These are phyloP conservation scores for Pinctada fucata DNA, from an alignment of 2,888 invertebrate species.

Conservation along the genomic window DNA sequence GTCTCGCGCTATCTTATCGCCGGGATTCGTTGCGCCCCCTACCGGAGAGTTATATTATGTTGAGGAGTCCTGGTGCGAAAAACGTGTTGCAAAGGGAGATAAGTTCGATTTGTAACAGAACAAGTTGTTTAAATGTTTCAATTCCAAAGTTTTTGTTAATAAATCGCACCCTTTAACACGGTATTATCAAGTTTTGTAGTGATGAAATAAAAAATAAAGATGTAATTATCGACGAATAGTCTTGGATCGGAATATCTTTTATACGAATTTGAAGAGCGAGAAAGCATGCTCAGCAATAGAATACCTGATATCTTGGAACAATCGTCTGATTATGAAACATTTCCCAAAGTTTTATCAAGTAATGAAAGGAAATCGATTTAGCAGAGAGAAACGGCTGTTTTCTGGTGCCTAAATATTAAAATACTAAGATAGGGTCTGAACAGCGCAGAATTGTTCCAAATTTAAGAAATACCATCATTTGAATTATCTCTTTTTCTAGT, in stretches of 20 bases:
- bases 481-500: no score
- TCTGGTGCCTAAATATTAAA: no score
- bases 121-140: neutral
- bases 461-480: no score
- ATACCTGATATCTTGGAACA: no score
- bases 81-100: neutral
- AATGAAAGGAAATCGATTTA: no score
- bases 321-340: no score
- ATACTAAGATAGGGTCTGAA: no score
- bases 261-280: neutral
- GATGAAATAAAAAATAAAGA: neutral
- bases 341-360: no score
- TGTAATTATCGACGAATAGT: no score
- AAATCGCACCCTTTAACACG: neutral
- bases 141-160: neutral
- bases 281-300: no score
- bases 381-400: no score
- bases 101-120: neutral
- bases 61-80: neutral
- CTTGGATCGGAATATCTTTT: neutral
- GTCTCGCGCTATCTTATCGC: neutral
- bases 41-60: neutral
- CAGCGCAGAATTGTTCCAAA: no score
- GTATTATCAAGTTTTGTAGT: neutral
- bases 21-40: neutral